Evolutionary conservation across 2,888 invertebrate genomes (phyloP).

Genomic region (Melanostoma scalare): DNA sequence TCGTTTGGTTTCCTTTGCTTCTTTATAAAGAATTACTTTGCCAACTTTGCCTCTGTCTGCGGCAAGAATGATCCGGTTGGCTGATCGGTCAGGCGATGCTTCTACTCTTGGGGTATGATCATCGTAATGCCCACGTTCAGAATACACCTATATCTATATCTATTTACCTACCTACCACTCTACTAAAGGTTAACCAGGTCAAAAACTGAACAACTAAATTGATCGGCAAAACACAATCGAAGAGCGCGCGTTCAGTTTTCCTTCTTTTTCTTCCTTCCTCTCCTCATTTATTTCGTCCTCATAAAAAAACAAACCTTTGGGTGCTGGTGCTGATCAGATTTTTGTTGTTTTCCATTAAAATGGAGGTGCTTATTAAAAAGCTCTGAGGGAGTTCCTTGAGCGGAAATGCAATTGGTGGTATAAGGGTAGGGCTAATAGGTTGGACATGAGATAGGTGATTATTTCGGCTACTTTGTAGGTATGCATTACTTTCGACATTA

Average conservation of each 20-base stretch:
- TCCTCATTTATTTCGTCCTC: constrained; percentile 23
- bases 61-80: constrained; percentile 62
- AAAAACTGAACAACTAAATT: constrained; percentile 81
- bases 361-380: constrained; percentile 60
- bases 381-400: constrained; percentile 33
- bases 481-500: background rate
- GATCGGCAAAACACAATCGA: constrained; percentile 79
- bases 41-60: constrained; percentile 53
- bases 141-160: constrained; percentile 30
- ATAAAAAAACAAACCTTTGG: background rate
- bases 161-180: constrained; percentile 67
- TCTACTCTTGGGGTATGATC: constrained; percentile 68
- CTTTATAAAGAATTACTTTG: constrained; percentile 49
- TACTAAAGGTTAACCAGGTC: constrained; percentile 80
- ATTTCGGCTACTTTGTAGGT: constrained; percentile 33
- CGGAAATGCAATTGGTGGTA: constrained; percentile 36
- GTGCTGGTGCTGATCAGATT: constrained; percentile 26
- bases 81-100: constrained; percentile 70
- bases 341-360: constrained; percentile 22
- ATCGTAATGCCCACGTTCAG: constrained; percentile 67
- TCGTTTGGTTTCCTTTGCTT: constrained; percentile 66
- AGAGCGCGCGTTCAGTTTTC: constrained; percentile 55
- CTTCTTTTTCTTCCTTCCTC: constrained; percentile 36
- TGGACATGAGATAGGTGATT: constrained; percentile 42
- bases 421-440: constrained; percentile 20